Evolutionary conservation across 2,113 vertebrate genomes (phyloP).

Genomic region (Collichthys lucidus): DNA sequence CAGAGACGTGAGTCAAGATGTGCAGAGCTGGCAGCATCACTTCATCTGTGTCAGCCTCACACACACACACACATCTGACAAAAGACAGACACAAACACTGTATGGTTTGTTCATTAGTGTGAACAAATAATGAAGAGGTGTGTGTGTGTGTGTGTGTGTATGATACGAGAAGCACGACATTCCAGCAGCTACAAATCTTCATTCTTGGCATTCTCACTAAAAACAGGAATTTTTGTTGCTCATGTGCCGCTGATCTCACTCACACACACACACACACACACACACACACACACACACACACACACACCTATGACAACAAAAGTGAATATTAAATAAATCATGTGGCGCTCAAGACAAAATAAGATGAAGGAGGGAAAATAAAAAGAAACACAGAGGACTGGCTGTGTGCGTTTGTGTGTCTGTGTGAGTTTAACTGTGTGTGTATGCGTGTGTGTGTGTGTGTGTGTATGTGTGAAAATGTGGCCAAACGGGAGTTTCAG

Average conservation of each 20-base stretch:
- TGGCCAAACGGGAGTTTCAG: slow-evolving; percentile 75
- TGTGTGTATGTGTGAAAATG: slow-evolving; percentile 58
- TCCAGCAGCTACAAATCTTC: slow-evolving; percentile 19
- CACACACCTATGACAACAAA: not conserved
- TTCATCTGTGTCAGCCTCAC: not conserved
- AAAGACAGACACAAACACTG: not conserved
- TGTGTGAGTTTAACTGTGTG: slow-evolving; percentile 3
- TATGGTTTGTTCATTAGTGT: not conserved
- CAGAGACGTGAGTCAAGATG: slow-evolving; percentile 4
- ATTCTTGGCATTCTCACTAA: slow-evolving; percentile 16
- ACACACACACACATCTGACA: not conserved
- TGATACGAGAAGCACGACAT: slow-evolving; percentile 20
- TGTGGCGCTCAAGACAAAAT: not conserved
- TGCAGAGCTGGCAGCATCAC: slow-evolving; percentile 22
- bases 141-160: not conserved
- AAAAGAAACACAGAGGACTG: not conserved
- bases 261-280: not conserved
- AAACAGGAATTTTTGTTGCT: not conserved
- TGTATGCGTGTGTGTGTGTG: not conserved
- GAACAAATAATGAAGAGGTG: slow-evolving; percentile 5
- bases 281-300: slow-evolving; percentile 2
- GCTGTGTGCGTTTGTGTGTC: not conserved
- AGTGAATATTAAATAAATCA: slow-evolving; percentile 36
- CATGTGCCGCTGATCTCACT: slow-evolving; percentile 12
- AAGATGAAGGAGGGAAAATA: not conserved